Evolutionary conservation across 2,888 invertebrate genomes (phyloP).

Genomic region (Siphonodentalium dalli): DNA sequence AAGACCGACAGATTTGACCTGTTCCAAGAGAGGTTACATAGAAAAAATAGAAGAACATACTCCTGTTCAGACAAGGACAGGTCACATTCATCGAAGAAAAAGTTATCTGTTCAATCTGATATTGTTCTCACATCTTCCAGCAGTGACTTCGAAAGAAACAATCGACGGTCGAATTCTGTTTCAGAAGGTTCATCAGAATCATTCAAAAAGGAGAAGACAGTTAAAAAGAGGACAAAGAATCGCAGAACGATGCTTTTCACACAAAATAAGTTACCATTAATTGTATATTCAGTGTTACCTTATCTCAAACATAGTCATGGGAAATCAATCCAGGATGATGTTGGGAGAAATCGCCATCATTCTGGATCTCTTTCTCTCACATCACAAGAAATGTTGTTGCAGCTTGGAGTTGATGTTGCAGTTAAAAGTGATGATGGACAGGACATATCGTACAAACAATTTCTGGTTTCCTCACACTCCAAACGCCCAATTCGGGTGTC

Average conservation of each 20-base stretch:
- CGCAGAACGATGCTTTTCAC: conserved; percentile 76
- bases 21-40: too few species aligned
- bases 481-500: too few species aligned
- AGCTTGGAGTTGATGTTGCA: conserved; percentile 76
- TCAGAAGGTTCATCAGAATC: too few species aligned
- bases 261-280: conserved; percentile 77
- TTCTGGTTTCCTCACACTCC: conserved; percentile 81
- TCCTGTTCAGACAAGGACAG: too few species aligned
- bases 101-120: too few species aligned
- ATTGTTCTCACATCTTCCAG: conserved; percentile 3
- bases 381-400: conserved; percentile 85
- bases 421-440: conserved; percentile 81
- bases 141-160: too few species aligned
- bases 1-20: too few species aligned
- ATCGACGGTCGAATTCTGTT: too few species aligned
- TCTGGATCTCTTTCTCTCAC: conserved; percentile 71
- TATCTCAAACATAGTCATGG: conserved; percentile 69
- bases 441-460: conserved; percentile 88
- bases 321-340: background rate
- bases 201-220: background rate
- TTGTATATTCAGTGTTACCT: conserved; percentile 86
- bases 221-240: background rate
- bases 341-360: conserved; percentile 30
- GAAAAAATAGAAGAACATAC: too few species aligned
- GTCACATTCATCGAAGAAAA: too few species aligned